Evolutionary conservation across 1,140 invertebrate genomes (phyloP).

Genomic region (Triops cancriformis): DNA sequence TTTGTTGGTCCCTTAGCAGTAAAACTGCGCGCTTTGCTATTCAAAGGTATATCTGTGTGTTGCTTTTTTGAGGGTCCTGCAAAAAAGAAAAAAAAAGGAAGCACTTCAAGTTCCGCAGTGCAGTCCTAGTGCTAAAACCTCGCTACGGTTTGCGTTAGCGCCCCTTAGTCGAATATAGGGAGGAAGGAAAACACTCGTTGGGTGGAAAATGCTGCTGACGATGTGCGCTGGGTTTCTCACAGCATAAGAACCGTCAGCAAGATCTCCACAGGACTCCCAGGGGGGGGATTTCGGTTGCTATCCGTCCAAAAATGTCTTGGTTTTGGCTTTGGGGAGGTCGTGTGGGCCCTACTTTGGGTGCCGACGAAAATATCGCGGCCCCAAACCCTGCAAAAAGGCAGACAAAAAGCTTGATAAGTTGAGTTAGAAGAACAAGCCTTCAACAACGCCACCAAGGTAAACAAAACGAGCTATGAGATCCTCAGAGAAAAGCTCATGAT

Average conservation of each 20-base stretch:
- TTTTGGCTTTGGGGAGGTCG: slow-evolving; percentile 12
- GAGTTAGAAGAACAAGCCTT: slow-evolving; percentile 1
- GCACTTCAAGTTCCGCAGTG: neutral
- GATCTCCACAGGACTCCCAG: slow-evolving; percentile 3
- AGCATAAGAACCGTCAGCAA: slow-evolving; percentile 10
- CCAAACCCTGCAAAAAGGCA: neutral
- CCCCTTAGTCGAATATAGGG: neutral
- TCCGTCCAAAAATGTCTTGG: slow-evolving; percentile 4
- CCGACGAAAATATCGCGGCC: neutral
- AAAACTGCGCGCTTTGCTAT: too few relatives aligned
- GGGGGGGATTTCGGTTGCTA: slow-evolving; percentile 4
- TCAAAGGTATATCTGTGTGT: too few relatives aligned
- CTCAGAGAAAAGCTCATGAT: neutral
- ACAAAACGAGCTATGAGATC: neutral
- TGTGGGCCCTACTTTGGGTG: slow-evolving; percentile 2
- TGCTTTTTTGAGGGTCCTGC: neutral
- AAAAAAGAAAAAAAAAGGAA: neutral
- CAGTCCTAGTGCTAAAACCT: neutral
- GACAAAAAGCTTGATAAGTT: neutral
- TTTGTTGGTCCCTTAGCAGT: too few relatives aligned
- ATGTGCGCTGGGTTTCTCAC: neutral
- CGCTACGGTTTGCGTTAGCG: too few relatives aligned
- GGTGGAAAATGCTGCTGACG: neutral
- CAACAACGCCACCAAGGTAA: neutral
- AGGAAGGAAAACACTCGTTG: neutral